These are phyloP conservation scores for Oscheius sp. DNA, from an alignment of 2,888 invertebrate species.

Conservation along the genomic window DNA sequence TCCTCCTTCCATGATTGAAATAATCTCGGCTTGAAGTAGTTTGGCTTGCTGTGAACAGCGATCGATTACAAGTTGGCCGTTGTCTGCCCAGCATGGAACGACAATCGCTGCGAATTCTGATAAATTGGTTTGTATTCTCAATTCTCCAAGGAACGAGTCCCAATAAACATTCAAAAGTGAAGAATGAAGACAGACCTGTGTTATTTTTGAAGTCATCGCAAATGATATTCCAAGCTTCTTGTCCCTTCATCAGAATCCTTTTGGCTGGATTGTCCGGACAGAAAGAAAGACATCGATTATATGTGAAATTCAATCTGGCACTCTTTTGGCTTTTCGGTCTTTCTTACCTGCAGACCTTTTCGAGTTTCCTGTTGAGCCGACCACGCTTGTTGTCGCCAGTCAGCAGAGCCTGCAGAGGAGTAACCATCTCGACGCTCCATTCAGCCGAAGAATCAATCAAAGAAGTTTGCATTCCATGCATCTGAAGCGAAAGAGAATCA, in stretches of 20 bases:
- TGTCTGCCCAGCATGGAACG: conserved; percentile 49
- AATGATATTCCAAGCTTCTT: conserved; percentile 56
- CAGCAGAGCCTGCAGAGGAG: conserved; percentile 57
- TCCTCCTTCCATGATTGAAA: conserved; percentile 56
- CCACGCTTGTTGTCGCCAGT: conserved; percentile 36
- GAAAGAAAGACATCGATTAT: conserved; percentile 46
- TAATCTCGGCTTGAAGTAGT: conserved; percentile 47
- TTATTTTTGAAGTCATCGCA: conserved; percentile 56
- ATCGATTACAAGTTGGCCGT: conserved; percentile 32
- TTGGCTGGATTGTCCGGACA: conserved; percentile 54
- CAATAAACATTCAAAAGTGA: neutral
- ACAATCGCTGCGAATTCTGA: conserved; percentile 40
- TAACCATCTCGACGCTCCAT: conserved; percentile 59
- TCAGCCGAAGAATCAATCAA: conserved; percentile 50
- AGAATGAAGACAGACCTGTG: conserved; percentile 36
- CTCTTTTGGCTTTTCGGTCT: no score
- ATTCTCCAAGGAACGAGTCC: no score
- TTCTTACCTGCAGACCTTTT: conserved; percentile 41
- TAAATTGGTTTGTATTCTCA: neutral
- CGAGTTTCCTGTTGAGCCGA: conserved; percentile 31
- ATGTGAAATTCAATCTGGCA: conserved; percentile 50
- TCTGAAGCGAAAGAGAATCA: conserved; percentile 35
- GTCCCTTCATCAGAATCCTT: conserved; percentile 52
- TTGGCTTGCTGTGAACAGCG: conserved; percentile 39
- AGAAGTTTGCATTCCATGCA: conserved; percentile 60